Evolutionary conservation across 2,113 vertebrate genomes (phyloP).

Genomic region (Aegypius monachus): DNA sequence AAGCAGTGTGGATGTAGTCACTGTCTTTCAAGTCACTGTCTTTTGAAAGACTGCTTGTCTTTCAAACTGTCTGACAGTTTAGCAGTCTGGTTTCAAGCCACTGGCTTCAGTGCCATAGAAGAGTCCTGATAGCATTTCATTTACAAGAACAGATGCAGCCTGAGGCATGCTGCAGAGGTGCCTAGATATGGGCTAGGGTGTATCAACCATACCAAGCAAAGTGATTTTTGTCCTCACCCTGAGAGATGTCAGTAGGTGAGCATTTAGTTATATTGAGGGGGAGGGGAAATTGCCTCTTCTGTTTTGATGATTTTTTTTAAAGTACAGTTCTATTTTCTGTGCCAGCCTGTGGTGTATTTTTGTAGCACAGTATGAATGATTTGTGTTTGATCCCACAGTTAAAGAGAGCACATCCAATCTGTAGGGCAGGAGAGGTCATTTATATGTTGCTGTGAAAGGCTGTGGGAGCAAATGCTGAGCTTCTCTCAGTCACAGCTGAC

Average conservation of each 20-base stretch:
- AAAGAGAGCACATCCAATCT: not conserved
- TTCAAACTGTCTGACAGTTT: no score
- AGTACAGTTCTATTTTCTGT: not conserved
- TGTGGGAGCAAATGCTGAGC: not conserved
- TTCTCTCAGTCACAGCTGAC: not conserved
- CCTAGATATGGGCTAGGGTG: not conserved
- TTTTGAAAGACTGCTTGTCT: no score
- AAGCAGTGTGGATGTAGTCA: not conserved
- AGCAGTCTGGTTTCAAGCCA: not conserved
- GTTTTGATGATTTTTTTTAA: not conserved
- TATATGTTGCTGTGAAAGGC: not conserved
- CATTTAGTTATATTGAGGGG: not conserved
- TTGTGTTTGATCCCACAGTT: not conserved
- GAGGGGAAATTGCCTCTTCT: not conserved
- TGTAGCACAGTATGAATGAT: not conserved
- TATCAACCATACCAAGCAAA: not conserved
- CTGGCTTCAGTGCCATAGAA: not conserved
- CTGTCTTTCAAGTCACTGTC: not conserved
- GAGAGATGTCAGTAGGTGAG: not conserved
- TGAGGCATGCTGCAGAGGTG: accelerated
- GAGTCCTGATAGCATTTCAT: not conserved
- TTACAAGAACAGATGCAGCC: not conserved
- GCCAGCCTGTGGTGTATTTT: not conserved
- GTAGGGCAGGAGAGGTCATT: not conserved
- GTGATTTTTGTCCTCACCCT: not conserved